Base-by-base conservation (phyloP, 2,888 invertebrate genomes). In the Trimorus sp. region DNA sequence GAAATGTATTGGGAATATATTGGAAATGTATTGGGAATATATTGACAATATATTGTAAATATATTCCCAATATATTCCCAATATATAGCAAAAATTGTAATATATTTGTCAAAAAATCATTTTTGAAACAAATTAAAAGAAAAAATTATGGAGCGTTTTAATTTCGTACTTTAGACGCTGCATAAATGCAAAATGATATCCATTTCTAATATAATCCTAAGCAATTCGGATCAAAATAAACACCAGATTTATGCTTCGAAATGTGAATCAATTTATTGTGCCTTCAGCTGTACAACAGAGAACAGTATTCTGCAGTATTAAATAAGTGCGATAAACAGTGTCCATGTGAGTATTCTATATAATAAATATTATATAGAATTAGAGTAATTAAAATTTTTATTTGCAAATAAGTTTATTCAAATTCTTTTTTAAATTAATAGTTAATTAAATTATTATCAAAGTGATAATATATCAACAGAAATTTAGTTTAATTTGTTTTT, bases 221-320 rank as follows among this genome's bases (percentile, higher is more conserved):
- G 54, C 54, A 54, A 26, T 54, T 54, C 54, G 26, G 38, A 58
- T 58, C 58, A 58, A 58, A 58, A 58, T 58, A 58, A 58, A 38
- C 58, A 38, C 12, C 51, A 51, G 51, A 14, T 51, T 51, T 51
- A 51, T 51, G 14, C 14, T 51, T 51, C 51, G 51, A 51, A 51
- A 51, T 51, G 51, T 51, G 15, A 51, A 51, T 51, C 14, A 2
- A n/a, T 51, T 51, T 51, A 51, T 7, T 51, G 51, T 51, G 11
- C 1, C 51, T 51, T 51, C 51, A 51, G 51, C 51, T 51, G 51
- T 51, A 51, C 51, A 51, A 14, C 3, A 51, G 15, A 7, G 6
- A 51, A 51, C 51, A 6, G n/a, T n/a, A n/a, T n/a, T n/a, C n/a
- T n/a, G n/a, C n/a, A n/a, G n/a, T n/a, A n/a, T n/a, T n/a, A n/a